Evolutionary conservation across 2,797 vertebrate genomes (phyloP).

Genomic region (Chelon labrosus): DNA sequence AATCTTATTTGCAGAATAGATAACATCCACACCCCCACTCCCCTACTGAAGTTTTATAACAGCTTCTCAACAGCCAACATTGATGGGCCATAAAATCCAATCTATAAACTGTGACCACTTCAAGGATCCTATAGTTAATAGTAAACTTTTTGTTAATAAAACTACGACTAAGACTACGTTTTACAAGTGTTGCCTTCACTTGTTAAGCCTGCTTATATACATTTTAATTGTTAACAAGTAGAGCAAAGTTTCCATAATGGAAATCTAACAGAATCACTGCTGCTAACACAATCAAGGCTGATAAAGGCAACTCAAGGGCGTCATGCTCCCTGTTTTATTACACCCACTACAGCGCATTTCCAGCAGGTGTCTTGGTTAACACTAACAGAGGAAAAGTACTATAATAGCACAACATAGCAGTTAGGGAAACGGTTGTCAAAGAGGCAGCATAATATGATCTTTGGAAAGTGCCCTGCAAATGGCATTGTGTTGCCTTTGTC

Average conservation of each 20-base stretch:
- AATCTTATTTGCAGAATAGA: slow-evolving; percentile 15
- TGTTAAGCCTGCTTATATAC: slow-evolving; percentile 50
- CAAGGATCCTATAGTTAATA: slow-evolving; percentile 70
- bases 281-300: slow-evolving; percentile 5
- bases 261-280: slow-evolving; percentile 53
- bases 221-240: slow-evolving; percentile 54
- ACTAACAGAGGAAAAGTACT: not conserved
- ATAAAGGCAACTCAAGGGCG: slow-evolving; percentile 18
- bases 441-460: slow-evolving; percentile 1
- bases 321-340: not conserved
- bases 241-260: slow-evolving; percentile 67
- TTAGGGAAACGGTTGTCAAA: not conserved
- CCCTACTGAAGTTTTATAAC: slow-evolving; percentile 46
- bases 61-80: slow-evolving; percentile 42
- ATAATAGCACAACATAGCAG: too few species aligned
- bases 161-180: slow-evolving; percentile 50
- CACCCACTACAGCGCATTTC: slow-evolving; percentile 1
- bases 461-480: not conserved
- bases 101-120: slow-evolving; percentile 71
- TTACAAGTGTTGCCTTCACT: slow-evolving; percentile 56
- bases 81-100: slow-evolving; percentile 72
- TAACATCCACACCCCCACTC: slow-evolving; percentile 5
- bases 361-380: slow-evolving; percentile 55
- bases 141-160: slow-evolving; percentile 75
- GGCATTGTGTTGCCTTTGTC: slow-evolving; percentile 15